These are phyloP conservation scores for Dicycla oo DNA, from an alignment of 2,888 invertebrate species.

Conservation along the genomic window DNA sequence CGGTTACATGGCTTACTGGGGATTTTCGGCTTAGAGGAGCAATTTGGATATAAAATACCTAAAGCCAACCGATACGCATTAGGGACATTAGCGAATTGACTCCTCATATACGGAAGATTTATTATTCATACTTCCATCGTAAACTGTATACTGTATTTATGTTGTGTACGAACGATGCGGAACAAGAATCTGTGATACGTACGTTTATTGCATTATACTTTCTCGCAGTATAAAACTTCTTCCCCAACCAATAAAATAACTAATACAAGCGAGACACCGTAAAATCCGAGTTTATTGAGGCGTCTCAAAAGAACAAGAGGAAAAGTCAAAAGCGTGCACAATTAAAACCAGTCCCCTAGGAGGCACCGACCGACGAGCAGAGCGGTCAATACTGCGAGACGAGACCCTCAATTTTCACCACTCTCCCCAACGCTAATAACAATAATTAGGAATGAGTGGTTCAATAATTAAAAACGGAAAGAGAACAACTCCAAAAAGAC, in stretches of 20 bases:
- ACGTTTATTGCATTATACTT: constrained; percentile 38
- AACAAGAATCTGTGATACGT: constrained; percentile 28
- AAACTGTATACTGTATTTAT: constrained; percentile 27
- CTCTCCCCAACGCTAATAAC: constrained; percentile 90
- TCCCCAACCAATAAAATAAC: constrained; percentile 78
- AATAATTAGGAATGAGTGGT: constrained; percentile 91
- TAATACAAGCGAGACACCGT: constrained; percentile 83
- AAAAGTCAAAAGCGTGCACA: constrained; percentile 88
- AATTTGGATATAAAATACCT: constrained; percentile 89
- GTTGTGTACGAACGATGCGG: constrained; percentile 1
- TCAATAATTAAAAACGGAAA: constrained; percentile 91
- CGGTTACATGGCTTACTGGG: constrained; percentile 88
- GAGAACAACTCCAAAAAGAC: constrained; percentile 88
- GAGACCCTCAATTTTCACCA: constrained; percentile 90
- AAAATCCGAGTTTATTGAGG: constrained; percentile 88
- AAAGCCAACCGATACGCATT: constrained; percentile 85
- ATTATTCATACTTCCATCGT: constrained; percentile 19
- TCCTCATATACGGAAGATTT: constrained; percentile 51
- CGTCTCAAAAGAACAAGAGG: constrained; percentile 87
- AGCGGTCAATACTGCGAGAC: constrained; percentile 88
- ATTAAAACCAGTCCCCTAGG: constrained; percentile 87
- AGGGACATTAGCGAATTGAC: constrained; percentile 87
- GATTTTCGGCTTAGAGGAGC: constrained; percentile 85
- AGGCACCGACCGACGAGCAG: constrained; percentile 79
- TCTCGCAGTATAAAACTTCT: constrained; percentile 67